Conservation (phyloP, 2,888 invertebrate species). For the Fragum whitleyi region DNA sequence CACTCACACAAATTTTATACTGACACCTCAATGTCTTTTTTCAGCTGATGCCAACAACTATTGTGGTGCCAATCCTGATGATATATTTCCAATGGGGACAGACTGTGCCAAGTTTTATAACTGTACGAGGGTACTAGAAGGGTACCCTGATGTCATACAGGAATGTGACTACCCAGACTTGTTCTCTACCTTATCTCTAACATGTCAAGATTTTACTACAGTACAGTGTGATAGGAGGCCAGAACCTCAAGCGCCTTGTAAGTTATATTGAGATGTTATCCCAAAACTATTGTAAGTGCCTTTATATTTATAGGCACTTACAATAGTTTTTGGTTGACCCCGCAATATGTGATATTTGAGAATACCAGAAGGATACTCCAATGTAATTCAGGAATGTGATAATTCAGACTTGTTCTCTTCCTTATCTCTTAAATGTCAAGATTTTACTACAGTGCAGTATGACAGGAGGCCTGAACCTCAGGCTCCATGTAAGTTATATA, state of each 20-base stretch:
- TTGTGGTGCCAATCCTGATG: conserved; percentile 59
- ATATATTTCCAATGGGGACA: conserved; percentile 44
- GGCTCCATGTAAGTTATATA: conserved; percentile 68
- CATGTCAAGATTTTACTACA: conserved; percentile 62
- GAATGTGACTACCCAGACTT: conserved; percentile 69
- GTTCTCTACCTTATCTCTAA: conserved; percentile 58
- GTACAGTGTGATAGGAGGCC: conserved; percentile 62
- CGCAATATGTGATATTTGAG: background rate
- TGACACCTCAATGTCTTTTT: conserved; percentile 26
- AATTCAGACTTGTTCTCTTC: conserved; percentile 69
- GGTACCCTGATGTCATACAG: conserved; percentile 28
- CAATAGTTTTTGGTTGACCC: too few relatives aligned
- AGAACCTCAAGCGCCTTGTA: conserved; percentile 69
- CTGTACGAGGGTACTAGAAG: conserved; percentile 45
- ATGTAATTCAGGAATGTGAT: conserved; percentile 57
- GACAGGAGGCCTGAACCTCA: conserved; percentile 60
- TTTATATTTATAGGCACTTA: too few relatives aligned
- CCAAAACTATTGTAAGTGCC: too few relatives aligned
- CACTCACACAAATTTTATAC: too few relatives aligned
- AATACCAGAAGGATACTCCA: background rate
- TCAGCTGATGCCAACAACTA: conserved; percentile 64
- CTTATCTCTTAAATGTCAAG: conserved; percentile 55
- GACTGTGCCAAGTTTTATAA: conserved; percentile 69
- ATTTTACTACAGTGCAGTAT: conserved; percentile 63
- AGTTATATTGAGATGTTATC: too few relatives aligned